These are phyloP conservation scores for Lepidocolaptes lacrymiger DNA, from an alignment of 2,797 vertebrate genomes.

Conservation along the genomic window DNA sequence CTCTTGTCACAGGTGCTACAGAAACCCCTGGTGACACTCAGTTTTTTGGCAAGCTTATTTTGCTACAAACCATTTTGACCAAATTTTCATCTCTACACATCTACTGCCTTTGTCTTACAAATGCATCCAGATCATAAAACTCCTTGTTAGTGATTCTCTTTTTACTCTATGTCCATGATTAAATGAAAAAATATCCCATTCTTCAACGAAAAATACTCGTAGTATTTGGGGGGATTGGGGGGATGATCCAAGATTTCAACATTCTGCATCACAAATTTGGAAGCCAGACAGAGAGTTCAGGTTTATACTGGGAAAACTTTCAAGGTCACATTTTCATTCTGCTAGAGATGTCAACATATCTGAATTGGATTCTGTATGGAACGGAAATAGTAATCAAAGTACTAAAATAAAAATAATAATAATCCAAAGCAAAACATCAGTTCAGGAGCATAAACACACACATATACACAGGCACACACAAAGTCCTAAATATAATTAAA, in stretches of 20 bases:
- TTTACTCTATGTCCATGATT: not conserved
- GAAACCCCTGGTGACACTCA: accelerated
- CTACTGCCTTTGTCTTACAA: not conserved
- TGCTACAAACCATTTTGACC: not conserved
- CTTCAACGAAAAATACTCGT: not conserved
- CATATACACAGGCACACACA: not conserved
- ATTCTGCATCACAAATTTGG: not conserved
- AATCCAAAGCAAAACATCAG: not conserved
- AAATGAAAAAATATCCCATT: not conserved
- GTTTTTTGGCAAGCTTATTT: not conserved
- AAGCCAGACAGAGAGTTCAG: not conserved
- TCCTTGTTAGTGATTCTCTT: not conserved
- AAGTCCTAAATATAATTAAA: not conserved
- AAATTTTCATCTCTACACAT: not conserved
- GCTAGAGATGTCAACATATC: not conserved
- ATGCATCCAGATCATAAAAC: not conserved
- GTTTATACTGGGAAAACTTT: not conserved
- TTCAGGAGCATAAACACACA: not conserved
- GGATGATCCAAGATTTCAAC: not conserved
- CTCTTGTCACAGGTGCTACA: not conserved
- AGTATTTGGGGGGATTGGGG: not conserved
- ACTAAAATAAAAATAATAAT: not conserved
- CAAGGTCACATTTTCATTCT: not conserved
- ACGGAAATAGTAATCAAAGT: not conserved
- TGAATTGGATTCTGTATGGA: not conserved